Evolutionary conservation across 1,140 invertebrate species (phyloP).

Genomic region (Drosophila carrolli): DNA sequence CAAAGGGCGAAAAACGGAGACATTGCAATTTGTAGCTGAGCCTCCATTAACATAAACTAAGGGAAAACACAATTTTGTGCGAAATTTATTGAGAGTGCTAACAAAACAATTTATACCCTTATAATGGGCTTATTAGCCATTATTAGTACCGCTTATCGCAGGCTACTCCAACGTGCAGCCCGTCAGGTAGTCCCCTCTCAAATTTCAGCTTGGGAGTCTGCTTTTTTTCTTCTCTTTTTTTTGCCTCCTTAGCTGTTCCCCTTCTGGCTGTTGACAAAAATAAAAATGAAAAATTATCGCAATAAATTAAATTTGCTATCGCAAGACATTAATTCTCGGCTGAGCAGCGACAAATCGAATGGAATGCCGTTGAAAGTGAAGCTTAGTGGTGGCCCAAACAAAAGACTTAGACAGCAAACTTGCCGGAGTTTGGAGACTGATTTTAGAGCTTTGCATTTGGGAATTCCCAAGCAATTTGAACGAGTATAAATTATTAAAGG

Average conservation of each 20-base stretch:
- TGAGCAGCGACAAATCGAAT: slow-evolving; percentile 63
- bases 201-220: slow-evolving; percentile 54
- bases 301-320: slow-evolving; percentile 83
- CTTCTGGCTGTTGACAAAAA: slow-evolving; percentile 74
- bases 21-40: slow-evolving; percentile 77
- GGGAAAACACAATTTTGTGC: slow-evolving; percentile 62
- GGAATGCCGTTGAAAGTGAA: slow-evolving; percentile 63
- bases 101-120: slow-evolving; percentile 83
- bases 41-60: slow-evolving; percentile 81
- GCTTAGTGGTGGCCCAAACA: slow-evolving; percentile 57
- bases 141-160: slow-evolving; percentile 81
- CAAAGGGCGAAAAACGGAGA: slow-evolving; percentile 63
- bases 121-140: slow-evolving; percentile 83
- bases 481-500: slow-evolving; percentile 9
- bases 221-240: background rate
- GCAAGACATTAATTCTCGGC: slow-evolving; percentile 78
- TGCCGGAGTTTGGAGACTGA: slow-evolving; percentile 25
- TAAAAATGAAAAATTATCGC: slow-evolving; percentile 82
- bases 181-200: slow-evolving; percentile 47
- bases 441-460: slow-evolving; percentile 28
- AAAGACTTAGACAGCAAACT: slow-evolving; percentile 66
- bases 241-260: slow-evolving; percentile 19
- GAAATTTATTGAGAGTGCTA: slow-evolving; percentile 81
- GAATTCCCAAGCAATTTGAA: slow-evolving; percentile 38
- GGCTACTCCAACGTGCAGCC: slow-evolving; percentile 49